Percentiles rank a stretch among this genome's conserved stretches.
Evolutionary conservation across 2,888 invertebrate species (phyloP).

Genomic region (Drosophila anomalata): DNA sequence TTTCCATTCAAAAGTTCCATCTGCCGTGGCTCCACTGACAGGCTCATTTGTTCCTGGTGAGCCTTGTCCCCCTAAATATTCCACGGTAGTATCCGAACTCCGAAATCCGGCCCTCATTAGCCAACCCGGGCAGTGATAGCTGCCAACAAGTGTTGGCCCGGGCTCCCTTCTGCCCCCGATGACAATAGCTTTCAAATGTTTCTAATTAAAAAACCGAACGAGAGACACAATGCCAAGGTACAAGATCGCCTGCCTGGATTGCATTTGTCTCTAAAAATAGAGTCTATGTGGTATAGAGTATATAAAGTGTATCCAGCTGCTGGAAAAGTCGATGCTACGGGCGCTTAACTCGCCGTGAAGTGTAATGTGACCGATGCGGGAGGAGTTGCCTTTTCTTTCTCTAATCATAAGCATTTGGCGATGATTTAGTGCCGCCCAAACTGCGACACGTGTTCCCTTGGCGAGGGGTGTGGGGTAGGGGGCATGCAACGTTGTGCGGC

Average conservation of each 20-base stretch:
- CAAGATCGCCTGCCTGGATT: slow-evolving; percentile 12
- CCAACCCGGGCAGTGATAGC: slow-evolving; percentile 68
- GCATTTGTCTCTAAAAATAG: slow-evolving; percentile 1
- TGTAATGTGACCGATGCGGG: slow-evolving; percentile 64
- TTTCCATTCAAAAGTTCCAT: slow-evolving; percentile 9
- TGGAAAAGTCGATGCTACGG: slow-evolving; percentile 29
- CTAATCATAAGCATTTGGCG: slow-evolving; percentile 78
- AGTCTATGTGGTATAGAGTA: not conserved
- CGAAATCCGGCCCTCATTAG: slow-evolving; percentile 53
- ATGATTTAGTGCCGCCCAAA: slow-evolving; percentile 75
- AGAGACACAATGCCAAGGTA: slow-evolving; percentile 29
- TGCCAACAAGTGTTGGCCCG: slow-evolving; percentile 69
- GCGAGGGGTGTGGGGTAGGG: slow-evolving; percentile 8
- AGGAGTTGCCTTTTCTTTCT: slow-evolving; percentile 49
- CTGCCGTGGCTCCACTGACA: slow-evolving; percentile 49
- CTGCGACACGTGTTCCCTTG: slow-evolving; percentile 62
- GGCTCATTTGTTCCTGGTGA: slow-evolving; percentile 71
- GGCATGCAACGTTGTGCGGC: slow-evolving; percentile 46
- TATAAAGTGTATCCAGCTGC: slow-evolving; percentile 39
- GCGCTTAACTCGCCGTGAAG: slow-evolving; percentile 69
- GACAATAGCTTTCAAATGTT: slow-evolving; percentile 78
- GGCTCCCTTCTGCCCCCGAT: slow-evolving; percentile 34
- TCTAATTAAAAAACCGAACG: slow-evolving; percentile 69
- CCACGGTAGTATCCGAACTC: slow-evolving; percentile 9
- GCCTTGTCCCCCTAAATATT: slow-evolving; percentile 48